These are phyloP conservation scores for Anoura caudifer DNA, from an alignment of 2,113 vertebrate genomes.

Conservation along the genomic window DNA sequence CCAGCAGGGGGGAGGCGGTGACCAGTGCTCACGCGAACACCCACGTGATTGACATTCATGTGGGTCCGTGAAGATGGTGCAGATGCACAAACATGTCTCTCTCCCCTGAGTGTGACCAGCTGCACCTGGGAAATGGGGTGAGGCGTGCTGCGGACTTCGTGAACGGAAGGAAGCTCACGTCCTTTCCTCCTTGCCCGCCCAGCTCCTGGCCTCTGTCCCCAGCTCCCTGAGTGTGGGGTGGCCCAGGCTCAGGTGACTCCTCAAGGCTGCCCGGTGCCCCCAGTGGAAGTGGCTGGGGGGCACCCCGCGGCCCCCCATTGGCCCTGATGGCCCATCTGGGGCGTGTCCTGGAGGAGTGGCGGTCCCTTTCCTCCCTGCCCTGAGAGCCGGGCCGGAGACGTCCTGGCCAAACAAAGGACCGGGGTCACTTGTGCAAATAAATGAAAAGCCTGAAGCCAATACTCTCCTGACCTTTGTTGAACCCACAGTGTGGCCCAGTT, in stretches of 20 bases:
- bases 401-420: background rate
- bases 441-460: too few relatives aligned
- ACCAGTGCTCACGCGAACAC: background rate
- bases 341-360: background rate
- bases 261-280: background rate
- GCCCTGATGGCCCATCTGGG: background rate
- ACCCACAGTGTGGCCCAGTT: background rate
- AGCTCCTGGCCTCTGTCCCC: background rate
- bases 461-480: too few relatives aligned
- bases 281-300: background rate
- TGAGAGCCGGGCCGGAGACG: background rate
- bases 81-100: rapidly evolving
- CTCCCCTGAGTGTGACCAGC: rapidly evolving
- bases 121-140: too few relatives aligned
- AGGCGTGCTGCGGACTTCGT: background rate
- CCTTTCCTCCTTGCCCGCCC: rapidly evolving
- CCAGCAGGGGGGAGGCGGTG: background rate
- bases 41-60: rapidly evolving
- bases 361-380: too few relatives aligned
- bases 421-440: rapidly evolving
- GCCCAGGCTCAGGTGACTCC: background rate
- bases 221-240: too few relatives aligned
- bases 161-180: too few relatives aligned
- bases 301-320: rapidly evolving
- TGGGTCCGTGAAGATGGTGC: rapidly evolving